phyloP scores from a whole-genome alignment of 2,797 vertebrate genomes.

The Pseudochaenichthys georgianus region DNA sequence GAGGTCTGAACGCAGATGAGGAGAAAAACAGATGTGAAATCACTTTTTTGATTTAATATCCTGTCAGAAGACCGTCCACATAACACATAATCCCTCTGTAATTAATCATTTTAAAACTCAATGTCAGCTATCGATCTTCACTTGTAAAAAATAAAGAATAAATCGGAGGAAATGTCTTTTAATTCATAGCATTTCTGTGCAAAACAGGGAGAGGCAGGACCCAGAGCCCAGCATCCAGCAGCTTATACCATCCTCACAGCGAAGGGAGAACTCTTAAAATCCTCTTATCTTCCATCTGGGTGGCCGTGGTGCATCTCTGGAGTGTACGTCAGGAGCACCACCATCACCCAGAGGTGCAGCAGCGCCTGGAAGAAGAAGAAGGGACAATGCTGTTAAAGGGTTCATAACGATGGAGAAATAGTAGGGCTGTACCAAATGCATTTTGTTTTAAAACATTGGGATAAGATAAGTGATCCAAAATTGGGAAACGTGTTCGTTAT shows the following conservation, averaged over 20 bases:
- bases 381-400: no score
- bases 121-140: conserved; percentile 37
- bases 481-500: no score
- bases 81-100: conserved; percentile 47
- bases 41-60: conserved; percentile 60
- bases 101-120: conserved; percentile 51
- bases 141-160: conserved; percentile 43
- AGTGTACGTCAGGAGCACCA: conserved; percentile 96
- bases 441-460: no score
- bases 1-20: conserved; percentile 61
- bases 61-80: conserved; percentile 50
- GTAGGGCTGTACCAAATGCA: no score
- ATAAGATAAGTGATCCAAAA: no score
- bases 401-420: not conserved
- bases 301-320: conserved; percentile 93
- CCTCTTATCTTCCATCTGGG: conserved; percentile 87
- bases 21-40: conserved; percentile 38
- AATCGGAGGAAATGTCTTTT: conserved; percentile 53
- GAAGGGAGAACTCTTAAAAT: conserved; percentile 35
- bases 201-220: conserved; percentile 72
- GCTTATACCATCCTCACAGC: conserved; percentile 51
- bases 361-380: conserved; percentile 85
- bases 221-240: conserved; percentile 71
- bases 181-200: conserved; percentile 78
- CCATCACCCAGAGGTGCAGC: conserved; percentile 98